Base-by-base conservation (phyloP, 2,888 invertebrate species). In the Drosophila infuscata region DNA sequence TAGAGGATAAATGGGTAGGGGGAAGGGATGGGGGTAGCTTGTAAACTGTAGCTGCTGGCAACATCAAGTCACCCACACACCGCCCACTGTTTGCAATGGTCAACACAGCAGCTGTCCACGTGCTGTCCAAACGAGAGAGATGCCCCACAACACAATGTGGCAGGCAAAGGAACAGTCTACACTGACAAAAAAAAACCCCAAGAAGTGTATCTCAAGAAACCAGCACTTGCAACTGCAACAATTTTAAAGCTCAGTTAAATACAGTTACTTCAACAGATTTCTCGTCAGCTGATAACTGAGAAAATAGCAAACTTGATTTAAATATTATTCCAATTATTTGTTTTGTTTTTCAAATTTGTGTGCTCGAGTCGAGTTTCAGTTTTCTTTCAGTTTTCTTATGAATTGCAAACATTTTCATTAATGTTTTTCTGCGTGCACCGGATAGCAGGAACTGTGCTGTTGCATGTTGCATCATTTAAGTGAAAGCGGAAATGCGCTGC, bases 401-500 rank as follows among this genome's bases (percentile, higher is more conserved):
- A 46, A 46, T 20, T 38, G 17, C 3, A 17, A 17, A 17, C 7
- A 38, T n/a, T 4, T 41, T n/a, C 46, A 51, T 3, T n/a, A 3
- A 17, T 0, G 4, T 33, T 53, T 20, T 20, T 33, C 33, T 20
- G 20, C 9, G 30, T 41, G 33, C 49, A 35, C n/a, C 15, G 33
- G 20, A 12, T 17, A 29, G 7, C 46, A 62, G 29, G 33, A 32
- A 30, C 29, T 49, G 8, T 25, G 46, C 41, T 43, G 56, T 12
- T 25, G 25, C 56, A 67, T 59, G 73, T 56, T 70, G 76, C 74
- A 79, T 79, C 68, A 74, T 74, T 83, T 78, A 81, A 76, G 70
- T 58, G 53, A 56, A 57, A 74, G 56, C 84, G 86, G 84, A 84
- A 76, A 88, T 83, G 78, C 65, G 72, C 71, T 78, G 88, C 76